phyloP scores from a whole-genome alignment of 2,888 invertebrate genomes.

The Corbicula japonica region DNA sequence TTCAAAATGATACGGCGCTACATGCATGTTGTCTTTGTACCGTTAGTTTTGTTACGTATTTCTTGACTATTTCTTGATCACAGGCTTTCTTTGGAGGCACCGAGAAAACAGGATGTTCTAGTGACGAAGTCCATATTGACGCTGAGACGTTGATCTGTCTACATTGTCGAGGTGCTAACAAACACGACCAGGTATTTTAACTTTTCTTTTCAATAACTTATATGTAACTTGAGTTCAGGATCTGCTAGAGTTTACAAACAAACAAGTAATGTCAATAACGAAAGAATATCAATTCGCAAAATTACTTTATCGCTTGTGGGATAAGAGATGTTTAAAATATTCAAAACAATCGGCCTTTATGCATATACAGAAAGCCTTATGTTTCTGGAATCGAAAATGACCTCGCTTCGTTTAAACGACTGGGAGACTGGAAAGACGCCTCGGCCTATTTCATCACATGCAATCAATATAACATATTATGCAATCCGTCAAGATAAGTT shows the following conservation, averaged over 20 bases:
- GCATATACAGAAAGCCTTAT: not conserved
- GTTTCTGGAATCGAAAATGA: too few species aligned
- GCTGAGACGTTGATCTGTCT: too few species aligned
- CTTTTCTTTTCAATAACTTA: conserved; percentile 48
- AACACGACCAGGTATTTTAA: conserved; percentile 50
- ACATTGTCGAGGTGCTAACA: too few species aligned
- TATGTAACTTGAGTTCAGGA: conserved; percentile 46
- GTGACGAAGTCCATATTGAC: too few species aligned
- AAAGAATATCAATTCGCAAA: not conserved
- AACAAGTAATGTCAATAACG: not conserved
- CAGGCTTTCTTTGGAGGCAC: conserved; percentile 12
- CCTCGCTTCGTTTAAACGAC: too few species aligned
- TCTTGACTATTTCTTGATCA: not conserved
- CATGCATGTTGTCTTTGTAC: not conserved
- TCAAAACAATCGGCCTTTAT: not conserved
- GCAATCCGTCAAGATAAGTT: too few species aligned
- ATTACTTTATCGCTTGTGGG: not conserved
- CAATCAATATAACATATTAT: too few species aligned
- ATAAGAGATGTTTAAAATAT: not conserved
- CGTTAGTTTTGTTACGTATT: not conserved
- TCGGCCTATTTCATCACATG: too few species aligned
- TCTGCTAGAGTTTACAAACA: not conserved
- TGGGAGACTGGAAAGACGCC: too few species aligned
- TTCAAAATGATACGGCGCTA: not conserved
- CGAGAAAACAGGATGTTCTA: too few species aligned